Conservation (phyloP, 2,888 invertebrate genomes). For the Mellilla xanthometata region DNA sequence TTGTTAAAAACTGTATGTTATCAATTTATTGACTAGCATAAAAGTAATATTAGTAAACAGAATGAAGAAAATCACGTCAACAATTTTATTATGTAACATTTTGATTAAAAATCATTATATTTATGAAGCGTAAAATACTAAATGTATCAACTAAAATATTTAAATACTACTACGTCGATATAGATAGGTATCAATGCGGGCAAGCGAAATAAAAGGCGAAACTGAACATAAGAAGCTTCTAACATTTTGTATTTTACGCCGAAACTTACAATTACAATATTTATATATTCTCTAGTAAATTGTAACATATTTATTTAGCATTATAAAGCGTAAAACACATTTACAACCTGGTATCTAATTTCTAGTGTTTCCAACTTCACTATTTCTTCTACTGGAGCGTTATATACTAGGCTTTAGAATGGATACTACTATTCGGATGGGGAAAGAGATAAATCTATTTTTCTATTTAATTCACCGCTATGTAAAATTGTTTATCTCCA, state of each 20-base stretch:
- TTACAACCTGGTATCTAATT: constrained; percentile 26
- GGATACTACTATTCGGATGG: too few species aligned
- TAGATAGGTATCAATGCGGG: constrained; percentile 32
- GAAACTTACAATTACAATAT: constrained; percentile 41
- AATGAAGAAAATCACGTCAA: constrained; percentile 37
- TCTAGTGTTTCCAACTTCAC: background rate
- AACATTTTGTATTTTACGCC: constrained; percentile 65
- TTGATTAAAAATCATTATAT: constrained; percentile 2
- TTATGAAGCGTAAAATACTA: constrained; percentile 58
- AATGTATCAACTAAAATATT: constrained; percentile 38
- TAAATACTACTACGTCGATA: constrained; percentile 30
- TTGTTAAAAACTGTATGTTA: constrained; percentile 36
- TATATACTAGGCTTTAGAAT: too few species aligned
- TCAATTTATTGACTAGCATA: constrained; percentile 55
- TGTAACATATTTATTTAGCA: constrained; percentile 22
- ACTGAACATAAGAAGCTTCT: constrained; percentile 53
- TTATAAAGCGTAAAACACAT: constrained; percentile 31
- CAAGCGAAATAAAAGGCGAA: constrained; percentile 56
- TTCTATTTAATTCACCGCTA: too few species aligned
- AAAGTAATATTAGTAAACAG: constrained; percentile 51
- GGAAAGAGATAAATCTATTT: too few species aligned
- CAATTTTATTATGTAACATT: constrained; percentile 1
- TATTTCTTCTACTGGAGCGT: too few species aligned
- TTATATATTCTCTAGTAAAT: constrained; percentile 24
- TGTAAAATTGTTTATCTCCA: too few species aligned